A percentile compares a stretch with the other conserved stretches of the same genome.
Evolutionary conservation across 2,113 vertebrate species (phyloP).

Genomic region (Tychaedon coryphoeus): DNA sequence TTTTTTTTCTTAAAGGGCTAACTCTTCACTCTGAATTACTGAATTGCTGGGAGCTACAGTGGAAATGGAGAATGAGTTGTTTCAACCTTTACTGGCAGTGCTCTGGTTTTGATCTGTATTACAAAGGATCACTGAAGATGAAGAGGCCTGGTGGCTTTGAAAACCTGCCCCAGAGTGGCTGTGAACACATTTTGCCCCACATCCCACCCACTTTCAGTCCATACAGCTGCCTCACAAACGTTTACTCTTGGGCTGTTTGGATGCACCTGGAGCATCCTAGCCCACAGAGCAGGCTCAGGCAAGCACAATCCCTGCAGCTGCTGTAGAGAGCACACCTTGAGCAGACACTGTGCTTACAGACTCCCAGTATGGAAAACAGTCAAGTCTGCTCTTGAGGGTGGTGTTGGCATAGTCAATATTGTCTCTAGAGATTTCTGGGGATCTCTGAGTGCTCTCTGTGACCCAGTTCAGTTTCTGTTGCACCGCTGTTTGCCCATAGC

Average conservation of each 20-base stretch:
- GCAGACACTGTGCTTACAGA: background rate
- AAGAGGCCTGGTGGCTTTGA: constrained; percentile 18
- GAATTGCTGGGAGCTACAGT: background rate
- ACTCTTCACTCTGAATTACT: background rate
- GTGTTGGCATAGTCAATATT: background rate
- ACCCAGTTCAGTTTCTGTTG: constrained; percentile 24
- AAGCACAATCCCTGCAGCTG: constrained; percentile 19
- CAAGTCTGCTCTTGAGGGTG: constrained; percentile 18
- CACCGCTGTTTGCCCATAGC: background rate
- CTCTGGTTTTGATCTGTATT: constrained; percentile 3
- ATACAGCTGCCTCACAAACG: background rate
- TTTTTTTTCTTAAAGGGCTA: background rate
- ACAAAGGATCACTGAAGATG: background rate
- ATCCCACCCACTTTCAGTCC: background rate
- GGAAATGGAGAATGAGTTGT: background rate
- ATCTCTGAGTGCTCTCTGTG: background rate
- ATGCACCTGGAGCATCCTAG: constrained; percentile 31
- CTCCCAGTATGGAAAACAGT: background rate
- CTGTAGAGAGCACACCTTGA: background rate
- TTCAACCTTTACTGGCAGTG: background rate
- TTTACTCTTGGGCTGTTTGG: background rate
- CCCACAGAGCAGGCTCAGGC: background rate
- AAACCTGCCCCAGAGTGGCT: background rate
- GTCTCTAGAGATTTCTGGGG: constrained; percentile 39
- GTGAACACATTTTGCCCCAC: background rate